Percentiles rank a stretch among this genome's conserved stretches.
Conservation (phyloP, 2,888 invertebrate species). For the Caenorhabditis macrosperma region DNA sequence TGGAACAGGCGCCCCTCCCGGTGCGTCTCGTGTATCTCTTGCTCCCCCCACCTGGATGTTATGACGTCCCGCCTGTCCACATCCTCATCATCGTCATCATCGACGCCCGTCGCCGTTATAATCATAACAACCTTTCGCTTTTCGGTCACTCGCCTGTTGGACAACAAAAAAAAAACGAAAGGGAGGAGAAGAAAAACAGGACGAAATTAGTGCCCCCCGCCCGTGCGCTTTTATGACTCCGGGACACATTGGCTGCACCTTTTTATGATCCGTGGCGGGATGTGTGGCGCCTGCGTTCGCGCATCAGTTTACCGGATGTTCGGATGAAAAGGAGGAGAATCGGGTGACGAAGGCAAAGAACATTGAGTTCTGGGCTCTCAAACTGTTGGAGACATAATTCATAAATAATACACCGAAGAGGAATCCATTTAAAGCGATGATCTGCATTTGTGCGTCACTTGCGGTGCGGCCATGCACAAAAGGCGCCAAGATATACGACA, state of each 20-base stretch:
- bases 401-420: too few species aligned
- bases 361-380: too few species aligned
- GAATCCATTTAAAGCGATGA: too few species aligned
- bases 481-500: too few species aligned
- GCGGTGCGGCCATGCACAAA: too few species aligned
- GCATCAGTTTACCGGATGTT: constrained; percentile 12
- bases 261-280: constrained; percentile 39
- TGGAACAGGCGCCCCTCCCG: constrained; percentile 3
- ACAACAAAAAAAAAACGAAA: neutral
- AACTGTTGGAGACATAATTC: too few species aligned
- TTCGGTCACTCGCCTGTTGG: neutral
- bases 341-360: neutral
- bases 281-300: constrained; percentile 23
- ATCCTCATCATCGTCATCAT: neutral
- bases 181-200: constrained; percentile 24
- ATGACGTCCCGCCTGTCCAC: neutral
- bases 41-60: neutral
- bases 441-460: too few species aligned
- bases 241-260: constrained; percentile 39
- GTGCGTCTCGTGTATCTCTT: neutral
- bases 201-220: constrained; percentile 22
- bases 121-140: constrained; percentile 10
- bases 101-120: neutral
- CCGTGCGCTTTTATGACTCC: constrained; percentile 38
- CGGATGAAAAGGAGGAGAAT: neutral